These are phyloP conservation scores for Xenentodon cancila DNA, from an alignment of 2,797 vertebrate species.

Conservation along the genomic window DNA sequence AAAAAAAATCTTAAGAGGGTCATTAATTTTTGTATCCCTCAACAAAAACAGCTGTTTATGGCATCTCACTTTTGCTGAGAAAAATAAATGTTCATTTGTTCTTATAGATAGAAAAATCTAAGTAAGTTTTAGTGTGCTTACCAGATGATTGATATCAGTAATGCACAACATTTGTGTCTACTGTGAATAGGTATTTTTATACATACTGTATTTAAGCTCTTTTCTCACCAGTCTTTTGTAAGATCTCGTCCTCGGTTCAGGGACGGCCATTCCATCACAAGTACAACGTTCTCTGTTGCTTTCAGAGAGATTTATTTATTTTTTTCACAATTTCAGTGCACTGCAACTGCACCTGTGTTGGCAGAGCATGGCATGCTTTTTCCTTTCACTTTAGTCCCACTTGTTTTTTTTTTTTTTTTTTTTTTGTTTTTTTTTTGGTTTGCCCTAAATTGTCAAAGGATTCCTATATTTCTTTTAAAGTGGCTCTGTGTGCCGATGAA, in stretches of 20 bases:
- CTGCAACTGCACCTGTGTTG: constrained; percentile 37
- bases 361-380: constrained; percentile 37
- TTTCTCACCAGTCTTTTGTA: constrained; percentile 66
- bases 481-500: constrained; percentile 6
- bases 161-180: constrained; percentile 84
- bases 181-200: constrained; percentile 85
- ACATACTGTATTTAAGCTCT: constrained; percentile 77
- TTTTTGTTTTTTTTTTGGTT: constrained; percentile 17
- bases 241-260: constrained; percentile 58
- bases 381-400: constrained; percentile 24
- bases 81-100: constrained; percentile 72
- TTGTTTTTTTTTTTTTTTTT: constrained; percentile 20
- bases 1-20: constrained; percentile 39
- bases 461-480: constrained; percentile 24
- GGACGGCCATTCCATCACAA: constrained; percentile 66
- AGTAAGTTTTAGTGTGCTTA: constrained; percentile 79
- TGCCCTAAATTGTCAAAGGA: constrained; percentile 26
- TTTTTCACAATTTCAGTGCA: constrained; percentile 39
- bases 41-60: constrained; percentile 68
- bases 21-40: constrained; percentile 62
- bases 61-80: constrained; percentile 84
- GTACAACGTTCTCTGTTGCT: constrained; percentile 49
- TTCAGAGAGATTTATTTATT: constrained; percentile 63
- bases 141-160: constrained; percentile 78
- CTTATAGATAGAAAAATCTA: constrained; percentile 71